Base-by-base conservation (phyloP, 1,140 invertebrate genomes). In the Calephelis nemesis region DNA sequence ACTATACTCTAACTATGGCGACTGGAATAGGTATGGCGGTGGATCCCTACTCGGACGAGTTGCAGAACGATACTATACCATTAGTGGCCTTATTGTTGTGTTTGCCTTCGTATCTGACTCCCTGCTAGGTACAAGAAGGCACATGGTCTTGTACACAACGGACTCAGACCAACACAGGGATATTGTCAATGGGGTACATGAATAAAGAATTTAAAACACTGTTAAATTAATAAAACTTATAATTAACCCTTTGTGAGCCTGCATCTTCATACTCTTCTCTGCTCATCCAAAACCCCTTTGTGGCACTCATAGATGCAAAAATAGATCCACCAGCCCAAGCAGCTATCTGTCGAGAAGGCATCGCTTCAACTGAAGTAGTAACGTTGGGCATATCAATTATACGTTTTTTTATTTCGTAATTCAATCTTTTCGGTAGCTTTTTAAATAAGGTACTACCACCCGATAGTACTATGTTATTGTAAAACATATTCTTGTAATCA, bases 291-390 rank as follows among this genome's bases (percentile, higher is more conserved):
- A 96, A 96, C 75, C 94, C 95, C 75, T 96, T 95, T 90, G 96
- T 95, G 65, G 95, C 95, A 73, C 94, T 94, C 40, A 97, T 82
- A 42, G 95, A 95, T 9, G 96, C 96, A 65, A 97, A 86, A 76
- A 97, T 96, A 75, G 95, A 96, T 10, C 96, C 96, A 49, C 95
- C 94, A 67, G 93, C 91, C 86, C 93, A 97, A 72, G 96, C 94
- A 45, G 96, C 96, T 90, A 96, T 96, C 90, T 97, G 96, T 77
- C 96, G 94, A 84, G 96, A 96, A n/a, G 96, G 95, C 74, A 96
- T 95, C 67, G 96, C 96, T 71, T 97, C 97, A 75, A 98, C 96
- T 90, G 96, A 96, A 79, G 96, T 96, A 85, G 96, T 96, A 93
- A 96, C 95, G 60, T 95, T 95, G 12, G 93, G 94, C 19, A 73